These are phyloP conservation scores for Grantiella picta DNA, from an alignment of 2,113 vertebrate species.

Conservation along the genomic window DNA sequence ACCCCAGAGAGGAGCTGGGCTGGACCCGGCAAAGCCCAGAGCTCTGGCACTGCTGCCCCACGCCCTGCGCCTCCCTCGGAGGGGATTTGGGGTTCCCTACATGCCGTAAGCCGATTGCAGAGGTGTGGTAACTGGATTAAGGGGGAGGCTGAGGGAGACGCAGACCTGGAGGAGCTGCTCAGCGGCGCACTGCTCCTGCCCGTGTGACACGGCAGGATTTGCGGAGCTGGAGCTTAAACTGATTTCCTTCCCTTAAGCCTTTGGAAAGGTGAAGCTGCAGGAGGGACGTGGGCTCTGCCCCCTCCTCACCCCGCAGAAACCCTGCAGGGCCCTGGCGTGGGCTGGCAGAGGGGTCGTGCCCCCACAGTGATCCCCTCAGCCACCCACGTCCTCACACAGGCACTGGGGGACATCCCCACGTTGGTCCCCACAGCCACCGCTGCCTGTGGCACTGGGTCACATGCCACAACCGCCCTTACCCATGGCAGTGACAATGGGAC, in stretches of 20 bases:
- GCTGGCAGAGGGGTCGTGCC: not conserved
- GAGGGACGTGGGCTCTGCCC: not conserved
- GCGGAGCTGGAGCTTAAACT: not conserved
- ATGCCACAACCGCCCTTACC: not conserved
- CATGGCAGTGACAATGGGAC: not conserved
- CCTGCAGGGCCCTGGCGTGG: fast-evolving
- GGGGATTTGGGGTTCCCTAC: constrained; percentile 64
- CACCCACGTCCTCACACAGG: not conserved
- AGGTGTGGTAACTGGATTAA: constrained; percentile 70
- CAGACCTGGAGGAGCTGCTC: not conserved
- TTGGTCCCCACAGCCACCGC: not conserved
- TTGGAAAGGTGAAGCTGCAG: not conserved
- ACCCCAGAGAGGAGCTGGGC: not conserved
- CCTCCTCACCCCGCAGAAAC: not conserved
- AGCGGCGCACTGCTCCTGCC: not conserved
- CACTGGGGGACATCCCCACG: fast-evolving
- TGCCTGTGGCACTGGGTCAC: not conserved
- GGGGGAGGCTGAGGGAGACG: constrained; percentile 7
- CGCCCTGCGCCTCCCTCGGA: not conserved
- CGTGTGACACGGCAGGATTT: not conserved
- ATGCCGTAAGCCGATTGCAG: constrained; percentile 45
- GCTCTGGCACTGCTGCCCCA: not conserved
- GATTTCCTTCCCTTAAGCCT: not conserved
- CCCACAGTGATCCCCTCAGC: fast-evolving
- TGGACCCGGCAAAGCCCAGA: not conserved